phyloP scores from a whole-genome alignment of 2,888 invertebrate species.

The Conus canariensis region DNA sequence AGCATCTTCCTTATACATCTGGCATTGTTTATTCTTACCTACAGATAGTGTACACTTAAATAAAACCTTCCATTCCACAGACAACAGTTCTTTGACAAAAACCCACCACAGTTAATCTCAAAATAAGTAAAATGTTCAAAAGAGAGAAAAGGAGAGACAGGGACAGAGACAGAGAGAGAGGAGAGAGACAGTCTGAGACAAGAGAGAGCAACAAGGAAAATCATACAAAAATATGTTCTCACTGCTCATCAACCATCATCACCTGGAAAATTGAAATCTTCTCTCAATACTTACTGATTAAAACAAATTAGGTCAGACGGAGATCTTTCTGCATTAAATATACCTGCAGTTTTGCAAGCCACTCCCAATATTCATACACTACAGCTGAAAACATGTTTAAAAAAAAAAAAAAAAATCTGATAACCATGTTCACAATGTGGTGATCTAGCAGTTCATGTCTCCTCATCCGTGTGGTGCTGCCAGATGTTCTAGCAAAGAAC shows the following conservation, averaged over 20 bases:
- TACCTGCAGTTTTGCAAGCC: background rate
- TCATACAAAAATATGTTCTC: background rate
- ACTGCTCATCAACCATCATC: background rate
- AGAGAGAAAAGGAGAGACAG: background rate
- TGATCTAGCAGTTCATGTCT: background rate
- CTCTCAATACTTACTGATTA: background rate
- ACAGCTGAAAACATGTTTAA: background rate
- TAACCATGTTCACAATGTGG: background rate
- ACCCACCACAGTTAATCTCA: background rate
- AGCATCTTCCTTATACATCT: background rate
- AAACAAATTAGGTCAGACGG: background rate
- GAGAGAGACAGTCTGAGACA: background rate
- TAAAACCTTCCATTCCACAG: background rate
- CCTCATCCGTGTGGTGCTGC: background rate
- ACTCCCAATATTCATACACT: background rate
- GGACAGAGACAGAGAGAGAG: background rate
- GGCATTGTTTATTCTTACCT: background rate
- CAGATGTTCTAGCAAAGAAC: background rate
- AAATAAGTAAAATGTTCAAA: background rate
- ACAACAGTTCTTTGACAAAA: background rate
- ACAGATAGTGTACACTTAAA: background rate
- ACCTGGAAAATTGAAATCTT: background rate
- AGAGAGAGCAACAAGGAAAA: background rate
- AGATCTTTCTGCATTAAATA: constrained; percentile 23
- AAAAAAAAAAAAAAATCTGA: no score